phyloP scores from a whole-genome alignment of 2,888 invertebrate species.

The Halocaridina rubra region DNA sequence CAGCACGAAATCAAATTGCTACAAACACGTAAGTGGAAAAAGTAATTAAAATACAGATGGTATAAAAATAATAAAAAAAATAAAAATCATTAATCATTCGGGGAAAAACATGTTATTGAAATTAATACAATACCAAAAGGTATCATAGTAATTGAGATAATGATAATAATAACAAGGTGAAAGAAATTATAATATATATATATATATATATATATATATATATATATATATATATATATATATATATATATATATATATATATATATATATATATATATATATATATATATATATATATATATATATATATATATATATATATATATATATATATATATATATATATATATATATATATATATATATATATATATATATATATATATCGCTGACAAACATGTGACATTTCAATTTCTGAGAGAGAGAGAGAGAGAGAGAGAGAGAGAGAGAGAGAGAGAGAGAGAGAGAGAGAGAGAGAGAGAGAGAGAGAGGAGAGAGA shows the following conservation, averaged over 20 bases:
- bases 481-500: too few relatives aligned
- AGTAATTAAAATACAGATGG: too few relatives aligned
- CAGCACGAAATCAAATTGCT: too few relatives aligned
- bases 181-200: neutral
- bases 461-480: too few relatives aligned
- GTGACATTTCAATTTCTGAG: too few relatives aligned
- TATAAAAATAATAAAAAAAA: too few relatives aligned
- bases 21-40: too few relatives aligned
- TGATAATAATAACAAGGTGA: neutral
- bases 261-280: neutral
- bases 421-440: too few relatives aligned
- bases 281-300: neutral
- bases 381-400: too few relatives aligned
- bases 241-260: neutral
- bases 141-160: neutral
- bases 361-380: neutral
- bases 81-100: too few relatives aligned
- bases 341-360: neutral
- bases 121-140: neutral
- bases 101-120: too few relatives aligned
- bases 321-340: constrained; percentile 1
- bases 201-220: neutral
- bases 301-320: neutral
- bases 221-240: neutral
- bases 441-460: too few relatives aligned